These are phyloP conservation scores for Blomia tropicalis DNA, from an alignment of 2,888 invertebrate genomes.

Conservation along the genomic window DNA sequence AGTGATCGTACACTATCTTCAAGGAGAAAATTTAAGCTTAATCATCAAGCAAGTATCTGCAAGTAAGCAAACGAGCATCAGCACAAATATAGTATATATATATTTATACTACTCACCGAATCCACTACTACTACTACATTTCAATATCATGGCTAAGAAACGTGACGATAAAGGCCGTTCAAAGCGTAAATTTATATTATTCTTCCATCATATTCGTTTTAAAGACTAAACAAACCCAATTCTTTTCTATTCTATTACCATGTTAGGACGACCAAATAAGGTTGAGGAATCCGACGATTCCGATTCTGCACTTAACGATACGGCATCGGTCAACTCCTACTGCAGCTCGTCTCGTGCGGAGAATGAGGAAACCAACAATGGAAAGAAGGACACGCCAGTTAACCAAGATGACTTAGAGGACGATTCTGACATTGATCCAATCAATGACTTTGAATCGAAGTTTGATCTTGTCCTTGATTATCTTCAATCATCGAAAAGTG, in stretches of 20 bases:
- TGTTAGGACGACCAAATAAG: not conserved
- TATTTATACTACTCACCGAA: no score
- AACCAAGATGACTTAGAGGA: conserved; percentile 1
- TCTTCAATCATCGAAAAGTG: conserved; percentile 58
- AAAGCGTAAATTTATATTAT: not conserved
- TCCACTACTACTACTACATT: no score
- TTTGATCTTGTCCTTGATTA: conserved; percentile 70
- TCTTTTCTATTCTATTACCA: not conserved
- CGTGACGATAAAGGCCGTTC: not conserved
- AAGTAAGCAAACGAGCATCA: no score
- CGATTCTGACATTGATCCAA: conserved; percentile 38
- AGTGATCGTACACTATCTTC: no score
- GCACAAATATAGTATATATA: no score
- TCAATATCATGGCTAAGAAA: not conserved
- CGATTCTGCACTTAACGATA: conserved; percentile 26
- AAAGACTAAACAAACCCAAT: no score
- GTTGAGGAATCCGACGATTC: not conserved
- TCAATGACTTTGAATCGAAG: conserved; percentile 67
- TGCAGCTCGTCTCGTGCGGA: not conserved
- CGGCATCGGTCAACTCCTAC: conserved; percentile 26
- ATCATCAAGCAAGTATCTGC: no score
- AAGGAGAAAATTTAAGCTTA: no score
- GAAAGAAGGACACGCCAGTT: conserved; percentile 7
- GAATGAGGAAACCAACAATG: not conserved
- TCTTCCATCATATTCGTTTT: not conserved